Evolutionary conservation across 1,140 invertebrate genomes (phyloP).

Genomic region (Megathymus violae): DNA sequence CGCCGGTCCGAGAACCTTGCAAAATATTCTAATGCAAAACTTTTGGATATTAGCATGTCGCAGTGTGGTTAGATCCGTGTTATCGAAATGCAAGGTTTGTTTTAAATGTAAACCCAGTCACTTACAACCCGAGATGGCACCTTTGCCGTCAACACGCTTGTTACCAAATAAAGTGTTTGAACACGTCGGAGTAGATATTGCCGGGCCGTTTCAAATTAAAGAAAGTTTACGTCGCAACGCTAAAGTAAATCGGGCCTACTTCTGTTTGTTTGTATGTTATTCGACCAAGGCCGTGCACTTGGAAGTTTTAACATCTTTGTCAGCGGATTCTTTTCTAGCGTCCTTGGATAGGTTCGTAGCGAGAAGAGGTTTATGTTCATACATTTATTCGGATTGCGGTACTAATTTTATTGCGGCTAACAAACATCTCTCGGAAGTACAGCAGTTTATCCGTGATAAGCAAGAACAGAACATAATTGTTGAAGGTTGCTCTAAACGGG

Average conservation of each 20-base stretch:
- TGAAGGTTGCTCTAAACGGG: not conserved
- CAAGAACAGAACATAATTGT: not conserved
- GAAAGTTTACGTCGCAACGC: conserved; percentile 33
- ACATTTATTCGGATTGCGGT: conserved; percentile 56
- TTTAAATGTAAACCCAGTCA: conserved; percentile 10
- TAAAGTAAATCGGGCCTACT: conserved; percentile 29
- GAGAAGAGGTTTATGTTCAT: conserved; percentile 43
- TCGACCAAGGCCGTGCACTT: conserved; percentile 48
- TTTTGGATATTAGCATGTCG: conserved; percentile 26
- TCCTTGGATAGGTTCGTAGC: conserved; percentile 45
- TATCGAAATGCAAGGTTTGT: conserved; percentile 20
- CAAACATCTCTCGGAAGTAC: conserved; percentile 32
- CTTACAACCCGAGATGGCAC: conserved; percentile 21
- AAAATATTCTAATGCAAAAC: conserved; percentile 21
- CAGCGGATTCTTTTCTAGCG: conserved; percentile 46
- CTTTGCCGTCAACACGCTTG: conserved; percentile 15
- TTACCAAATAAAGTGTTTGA: conserved; percentile 14
- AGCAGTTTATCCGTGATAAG: not conserved
- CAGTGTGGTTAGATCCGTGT: conserved; percentile 13
- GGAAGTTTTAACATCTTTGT: conserved; percentile 43
- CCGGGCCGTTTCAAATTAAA: conserved; percentile 21
- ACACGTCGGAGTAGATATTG: conserved; percentile 21
- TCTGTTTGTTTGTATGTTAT: conserved; percentile 46
- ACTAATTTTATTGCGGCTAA: conserved; percentile 56
- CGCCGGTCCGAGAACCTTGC: conserved; percentile 6